A percentile compares a stretch with the other conserved stretches of the same genome.
Conservation (phyloP, 2,113 vertebrate species). For the Daboia siamensis region DNA sequence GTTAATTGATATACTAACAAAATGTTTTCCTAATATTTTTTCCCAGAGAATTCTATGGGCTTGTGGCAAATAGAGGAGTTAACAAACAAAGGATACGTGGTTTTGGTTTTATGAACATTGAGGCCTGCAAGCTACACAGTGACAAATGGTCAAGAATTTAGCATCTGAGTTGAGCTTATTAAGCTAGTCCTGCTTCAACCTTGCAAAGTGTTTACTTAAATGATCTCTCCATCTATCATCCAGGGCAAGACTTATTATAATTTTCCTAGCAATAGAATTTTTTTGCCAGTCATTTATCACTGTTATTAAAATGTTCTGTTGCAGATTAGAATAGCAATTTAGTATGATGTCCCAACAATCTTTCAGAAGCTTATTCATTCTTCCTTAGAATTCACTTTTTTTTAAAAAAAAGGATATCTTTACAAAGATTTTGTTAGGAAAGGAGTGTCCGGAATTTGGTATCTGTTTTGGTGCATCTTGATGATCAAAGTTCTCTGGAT, state of each 20-base stretch:
- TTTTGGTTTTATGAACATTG: conserved; percentile 50
- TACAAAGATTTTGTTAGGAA: conserved; percentile 64
- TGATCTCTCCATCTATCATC: conserved; percentile 73
- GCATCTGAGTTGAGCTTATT: conserved; percentile 62
- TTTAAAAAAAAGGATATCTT: conserved; percentile 60
- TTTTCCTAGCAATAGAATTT: conserved; percentile 69
- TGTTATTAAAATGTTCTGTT: conserved; percentile 83
- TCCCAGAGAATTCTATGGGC: conserved; percentile 27
- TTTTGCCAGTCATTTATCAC: conserved; percentile 82
- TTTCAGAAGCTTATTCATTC: conserved; percentile 69
- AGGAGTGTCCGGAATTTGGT: conserved; percentile 64
- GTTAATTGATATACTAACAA: conserved; percentile 7
- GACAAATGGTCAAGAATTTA: conserved; percentile 69
- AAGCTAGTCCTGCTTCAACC: conserved; percentile 66
- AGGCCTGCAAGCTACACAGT: conserved; percentile 55
- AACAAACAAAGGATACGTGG: conserved; percentile 53
- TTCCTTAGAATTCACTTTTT: conserved; percentile 66
- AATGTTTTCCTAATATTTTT: conserved; percentile 25
- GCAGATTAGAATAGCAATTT: conserved; percentile 83
- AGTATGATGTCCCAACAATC: conserved; percentile 75
- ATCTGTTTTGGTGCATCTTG: conserved; percentile 49
- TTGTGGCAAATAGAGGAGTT: neutral
- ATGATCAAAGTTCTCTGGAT: conserved; percentile 63
- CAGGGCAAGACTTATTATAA: conserved; percentile 57
- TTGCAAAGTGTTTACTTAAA: conserved; percentile 64